phyloP scores from a whole-genome alignment of 1,140 invertebrate species.

The Drosophila sproati region DNA sequence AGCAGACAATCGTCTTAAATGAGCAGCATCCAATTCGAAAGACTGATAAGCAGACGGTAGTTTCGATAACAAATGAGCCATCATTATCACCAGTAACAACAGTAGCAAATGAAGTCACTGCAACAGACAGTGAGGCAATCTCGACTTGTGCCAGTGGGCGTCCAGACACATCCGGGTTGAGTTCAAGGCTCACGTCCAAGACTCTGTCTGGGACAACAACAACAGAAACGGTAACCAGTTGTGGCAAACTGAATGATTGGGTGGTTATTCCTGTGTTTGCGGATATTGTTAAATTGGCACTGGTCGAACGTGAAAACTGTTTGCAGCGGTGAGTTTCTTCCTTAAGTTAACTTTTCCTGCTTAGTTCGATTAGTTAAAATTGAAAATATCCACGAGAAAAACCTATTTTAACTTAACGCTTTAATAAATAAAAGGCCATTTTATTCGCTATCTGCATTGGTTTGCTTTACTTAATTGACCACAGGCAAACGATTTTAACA shows the following conservation, averaged over 20 bases:
- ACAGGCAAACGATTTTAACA: neutral
- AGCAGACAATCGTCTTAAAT: constrained; percentile 80
- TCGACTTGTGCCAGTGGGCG: constrained; percentile 21
- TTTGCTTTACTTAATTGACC: too few relatives aligned
- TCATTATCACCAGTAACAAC: constrained; percentile 12
- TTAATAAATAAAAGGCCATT: too few relatives aligned
- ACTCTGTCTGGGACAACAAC: constrained; percentile 30
- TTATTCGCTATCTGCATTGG: too few relatives aligned
- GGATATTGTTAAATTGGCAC: constrained; percentile 84
- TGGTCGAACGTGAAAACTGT: constrained; percentile 79
- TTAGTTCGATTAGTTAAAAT: neutral
- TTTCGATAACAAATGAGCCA: constrained; percentile 41
- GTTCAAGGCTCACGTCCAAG: constrained; percentile 30
- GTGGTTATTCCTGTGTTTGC: constrained; percentile 84
- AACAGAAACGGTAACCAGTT: constrained; percentile 24
- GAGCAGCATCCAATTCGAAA: constrained; percentile 67
- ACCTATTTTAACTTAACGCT: too few relatives aligned
- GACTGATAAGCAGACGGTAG: constrained; percentile 55
- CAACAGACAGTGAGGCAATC: constrained; percentile 12
- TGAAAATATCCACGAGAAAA: too few relatives aligned
- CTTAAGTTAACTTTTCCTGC: neutral
- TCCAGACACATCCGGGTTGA: constrained; percentile 36
- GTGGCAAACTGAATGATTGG: constrained; percentile 80
- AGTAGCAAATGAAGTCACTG: neutral
- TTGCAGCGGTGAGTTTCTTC: constrained; percentile 72